Conservation (phyloP, 2,113 vertebrate species). For the Mormoops blainvillei region DNA sequence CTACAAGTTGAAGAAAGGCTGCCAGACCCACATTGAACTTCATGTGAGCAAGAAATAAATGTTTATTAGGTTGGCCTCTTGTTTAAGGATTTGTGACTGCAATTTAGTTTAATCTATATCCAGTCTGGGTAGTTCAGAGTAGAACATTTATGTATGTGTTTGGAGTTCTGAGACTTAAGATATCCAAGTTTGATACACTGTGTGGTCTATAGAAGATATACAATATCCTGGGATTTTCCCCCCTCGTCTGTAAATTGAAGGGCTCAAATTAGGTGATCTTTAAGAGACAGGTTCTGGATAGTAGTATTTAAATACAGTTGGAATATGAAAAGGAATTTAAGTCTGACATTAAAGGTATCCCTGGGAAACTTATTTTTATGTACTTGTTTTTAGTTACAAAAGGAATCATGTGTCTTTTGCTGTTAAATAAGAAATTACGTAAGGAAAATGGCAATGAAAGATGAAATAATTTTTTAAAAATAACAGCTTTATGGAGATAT, state of each 20-base stretch:
- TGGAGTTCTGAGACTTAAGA: not conserved
- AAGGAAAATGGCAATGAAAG: not conserved
- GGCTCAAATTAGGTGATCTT: not conserved
- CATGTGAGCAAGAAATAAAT: not conserved
- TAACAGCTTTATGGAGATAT: not conserved
- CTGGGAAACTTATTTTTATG: not conserved
- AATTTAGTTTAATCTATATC: not conserved
- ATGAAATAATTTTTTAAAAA: not conserved
- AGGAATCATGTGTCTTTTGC: not conserved
- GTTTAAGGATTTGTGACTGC: not conserved
- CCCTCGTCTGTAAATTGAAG: not conserved
- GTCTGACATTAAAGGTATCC: not conserved
- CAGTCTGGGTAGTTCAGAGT: not conserved
- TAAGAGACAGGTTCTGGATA: not conserved
- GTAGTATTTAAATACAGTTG: not conserved
- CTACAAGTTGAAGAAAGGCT: not conserved
- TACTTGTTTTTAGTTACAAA: not conserved
- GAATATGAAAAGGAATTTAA: not conserved
- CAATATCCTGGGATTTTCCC: not conserved
- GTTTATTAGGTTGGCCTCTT: not conserved
- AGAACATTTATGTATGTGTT: not conserved
- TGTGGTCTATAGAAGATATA: not conserved
- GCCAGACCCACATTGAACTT: not conserved
- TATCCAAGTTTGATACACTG: not conserved
- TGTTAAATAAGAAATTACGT: not conserved